Percentiles rank a stretch among this genome's conserved stretches.
Conservation (phyloP, 2,797 vertebrate species). For the Meriones psammophilus region DNA sequence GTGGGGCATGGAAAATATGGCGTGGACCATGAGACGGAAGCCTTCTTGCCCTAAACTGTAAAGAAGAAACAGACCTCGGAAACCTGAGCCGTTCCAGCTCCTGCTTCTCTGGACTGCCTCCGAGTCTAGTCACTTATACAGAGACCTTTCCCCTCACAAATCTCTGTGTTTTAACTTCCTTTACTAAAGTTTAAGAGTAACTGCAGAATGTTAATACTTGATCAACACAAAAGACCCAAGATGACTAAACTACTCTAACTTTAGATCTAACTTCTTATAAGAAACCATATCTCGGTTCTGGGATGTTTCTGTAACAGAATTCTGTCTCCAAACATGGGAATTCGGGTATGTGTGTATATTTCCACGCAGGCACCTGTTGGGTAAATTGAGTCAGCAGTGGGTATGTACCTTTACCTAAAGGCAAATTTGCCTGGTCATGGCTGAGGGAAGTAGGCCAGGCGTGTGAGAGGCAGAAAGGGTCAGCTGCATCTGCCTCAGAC, state of each 20-base stretch:
- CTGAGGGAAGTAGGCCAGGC: neutral
- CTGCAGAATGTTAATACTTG: conserved; percentile 32
- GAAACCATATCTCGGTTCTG: neutral
- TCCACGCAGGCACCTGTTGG: neutral
- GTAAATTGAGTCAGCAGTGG: neutral
- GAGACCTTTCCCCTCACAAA: neutral
- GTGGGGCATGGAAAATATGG: conserved; percentile 70
- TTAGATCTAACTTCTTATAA: neutral
- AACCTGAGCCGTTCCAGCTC: neutral
- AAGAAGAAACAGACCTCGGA: neutral
- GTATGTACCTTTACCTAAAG: neutral
- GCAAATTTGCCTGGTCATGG: neutral
- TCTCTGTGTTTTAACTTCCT: conserved; percentile 56
- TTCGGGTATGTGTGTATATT: neutral
- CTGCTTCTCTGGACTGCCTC: neutral
- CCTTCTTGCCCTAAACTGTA: conserved; percentile 65
- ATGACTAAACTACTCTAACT: neutral
- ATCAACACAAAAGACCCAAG: conserved; percentile 12
- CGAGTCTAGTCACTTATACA: conserved; percentile 10
- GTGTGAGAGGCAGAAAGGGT: neutral
- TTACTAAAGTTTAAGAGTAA: conserved; percentile 61
- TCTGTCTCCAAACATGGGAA: neutral
- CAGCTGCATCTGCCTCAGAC: neutral
- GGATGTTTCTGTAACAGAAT: neutral
- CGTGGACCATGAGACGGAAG: conserved; percentile 80